Evolutionary conservation across 2,797 vertebrate species (phyloP), one percentile per base, ranked within the genome.

Genomic region (Psittacula echo): DNA sequence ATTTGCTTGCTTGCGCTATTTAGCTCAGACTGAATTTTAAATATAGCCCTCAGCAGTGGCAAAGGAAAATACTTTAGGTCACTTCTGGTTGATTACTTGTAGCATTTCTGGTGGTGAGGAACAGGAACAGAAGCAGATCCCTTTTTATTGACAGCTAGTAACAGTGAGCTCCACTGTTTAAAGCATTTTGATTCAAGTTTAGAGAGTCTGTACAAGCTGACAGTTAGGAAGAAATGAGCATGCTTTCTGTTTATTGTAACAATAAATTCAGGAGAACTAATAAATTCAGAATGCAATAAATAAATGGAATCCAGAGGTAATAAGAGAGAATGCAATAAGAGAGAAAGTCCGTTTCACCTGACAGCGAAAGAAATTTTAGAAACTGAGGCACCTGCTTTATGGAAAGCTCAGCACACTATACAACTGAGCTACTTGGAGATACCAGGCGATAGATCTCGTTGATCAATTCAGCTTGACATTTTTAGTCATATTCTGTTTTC

Each of bases 1-100:
- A 47, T 89, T 94, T 74, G 13, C 16, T 95, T 90, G 16, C 21
- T 89, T 64, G 10, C 50, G 37, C 29, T 89, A 80, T 85, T 95
- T 77, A 92, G 44, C 37, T 92, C 37, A 71, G 75, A 85, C 21
- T 10, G 87, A 60, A 65, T 89, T 88, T 79, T 66, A 85, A 84
- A 50, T 29, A 19, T 53, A 61, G n/a, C 34, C 42, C 51, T 48
- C 48, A 72, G 58, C 65, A 86, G 11, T n/a, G 34, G 19, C 32
- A 76, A 76, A 61, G 8, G 10, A 80, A 41, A 47, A 51, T 45
- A 5, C 7, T 77, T 5, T 61, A 71, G 24, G 21, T 64, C 27
- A 67, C 21, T 67, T 86, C 17, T 48, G n/a, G 10, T 39, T 23
- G 54, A 58, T 32, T 58, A 34, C 20, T 56, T 71, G 73, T 30